Conservation (phyloP, 2,888 invertebrate genomes). For the Drosophila stalkeri region DNA sequence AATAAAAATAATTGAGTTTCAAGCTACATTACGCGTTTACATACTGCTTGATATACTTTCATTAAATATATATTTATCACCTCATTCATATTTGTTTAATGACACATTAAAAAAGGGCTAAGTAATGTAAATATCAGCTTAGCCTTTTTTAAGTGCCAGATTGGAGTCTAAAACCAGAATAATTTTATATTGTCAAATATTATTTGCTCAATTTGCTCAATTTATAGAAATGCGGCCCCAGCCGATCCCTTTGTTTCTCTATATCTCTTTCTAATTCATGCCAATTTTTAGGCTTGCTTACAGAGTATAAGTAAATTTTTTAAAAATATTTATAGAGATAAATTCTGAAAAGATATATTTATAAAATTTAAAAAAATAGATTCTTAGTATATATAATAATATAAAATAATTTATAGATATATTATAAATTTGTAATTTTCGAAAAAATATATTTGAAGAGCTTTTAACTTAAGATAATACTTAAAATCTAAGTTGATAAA, state of each 20-base stretch:
- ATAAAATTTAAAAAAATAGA: not conserved
- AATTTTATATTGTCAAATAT: too few species aligned
- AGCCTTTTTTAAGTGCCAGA: not conserved
- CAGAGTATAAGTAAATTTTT: too few species aligned
- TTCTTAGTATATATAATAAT: too few species aligned
- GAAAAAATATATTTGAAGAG: too few species aligned
- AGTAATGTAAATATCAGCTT: not conserved
- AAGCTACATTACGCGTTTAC: not conserved
- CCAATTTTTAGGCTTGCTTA: not conserved
- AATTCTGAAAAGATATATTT: too few species aligned
- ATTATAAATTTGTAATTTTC: too few species aligned
- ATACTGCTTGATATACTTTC: not conserved
- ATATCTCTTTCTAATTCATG: not conserved
- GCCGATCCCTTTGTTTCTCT: too few species aligned
- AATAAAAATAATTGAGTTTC: not conserved
- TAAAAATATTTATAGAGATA: too few species aligned
- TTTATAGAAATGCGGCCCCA: too few species aligned
- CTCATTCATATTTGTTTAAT: not conserved
- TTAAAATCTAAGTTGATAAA: not conserved
- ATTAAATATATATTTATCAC: not conserved
- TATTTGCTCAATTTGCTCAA: too few species aligned
- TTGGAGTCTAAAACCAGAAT: too few species aligned
- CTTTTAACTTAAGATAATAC: not conserved
- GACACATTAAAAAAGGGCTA: not conserved
- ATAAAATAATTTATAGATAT: too few species aligned